Base-by-base conservation (phyloP, 2,113 vertebrate species). In the Condylura cristata region DNA sequence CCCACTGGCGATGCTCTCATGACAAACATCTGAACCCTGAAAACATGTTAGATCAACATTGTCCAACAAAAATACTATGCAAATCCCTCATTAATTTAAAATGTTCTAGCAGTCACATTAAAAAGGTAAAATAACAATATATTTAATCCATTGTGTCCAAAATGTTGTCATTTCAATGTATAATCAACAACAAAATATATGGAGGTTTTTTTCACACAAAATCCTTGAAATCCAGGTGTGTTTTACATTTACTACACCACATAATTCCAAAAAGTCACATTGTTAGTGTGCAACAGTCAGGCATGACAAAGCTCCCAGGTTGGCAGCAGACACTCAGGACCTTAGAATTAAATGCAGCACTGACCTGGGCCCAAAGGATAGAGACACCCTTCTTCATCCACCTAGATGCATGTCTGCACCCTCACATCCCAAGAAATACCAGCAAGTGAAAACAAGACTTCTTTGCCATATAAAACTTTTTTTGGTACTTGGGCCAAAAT, bases 1-100 rank as follows among this genome's bases (percentile, higher is more conserved):
- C 97, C 95, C 56, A 74, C 97, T 97, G 97, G 96, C 83, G 51
- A 22, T 34, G n/a, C 0, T 18, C 24, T 41, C n/a, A 76, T 39
- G 39, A 58, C 74, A 66, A 76, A 81, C 37, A 30, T 44, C 61
- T 81, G 74, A 80, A 79, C 61, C 0, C 28, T 7, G 18, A 16
- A 76, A 94, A 39, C 32, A 22, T 44, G 28, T 68, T 74, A 34
- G 5, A 46, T 60, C 51, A 56, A 17, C 58, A 18, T 28, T 51
- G 41, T 53, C n/a, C n/a, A 34, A 34, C 12, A 26, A 30, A 82
- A 72, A 34, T 68, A 8, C 53, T 70, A 70, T 1, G 3, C 7
- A 68, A 95, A 65, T 17, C 30, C 22, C 14, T 53, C 2, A 32
- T 2, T 46, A 51, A 84, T 70, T 72, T 58, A n/a, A 61, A 39